A percentile compares a stretch with the other conserved stretches of the same genome.
Evolutionary conservation across 2,797 vertebrate genomes (phyloP).

Genomic region (Sandelia bainsii): DNA sequence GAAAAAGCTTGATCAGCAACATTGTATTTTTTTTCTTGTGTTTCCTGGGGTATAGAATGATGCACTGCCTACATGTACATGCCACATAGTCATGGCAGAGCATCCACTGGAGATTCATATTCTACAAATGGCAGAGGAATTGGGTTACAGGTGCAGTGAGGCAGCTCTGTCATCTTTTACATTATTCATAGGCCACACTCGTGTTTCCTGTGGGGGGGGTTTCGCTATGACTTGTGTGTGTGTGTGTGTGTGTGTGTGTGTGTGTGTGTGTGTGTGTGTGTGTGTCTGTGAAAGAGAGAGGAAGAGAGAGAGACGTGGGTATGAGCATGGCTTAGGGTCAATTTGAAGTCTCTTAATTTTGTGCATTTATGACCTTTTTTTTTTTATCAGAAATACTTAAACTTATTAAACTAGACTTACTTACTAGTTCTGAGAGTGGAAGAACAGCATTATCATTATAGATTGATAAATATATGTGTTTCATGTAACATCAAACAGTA

Average conservation of each 20-base stretch:
- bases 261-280: not conserved
- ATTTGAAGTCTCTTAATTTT: constrained; percentile 53
- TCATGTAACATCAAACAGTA: constrained; percentile 10
- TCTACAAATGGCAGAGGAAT: constrained; percentile 46
- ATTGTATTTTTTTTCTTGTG: constrained; percentile 44
- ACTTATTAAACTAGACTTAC: too few relatives aligned
- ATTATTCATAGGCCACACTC: constrained; percentile 78
- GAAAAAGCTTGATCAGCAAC: constrained; percentile 18
- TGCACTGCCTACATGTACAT: constrained; percentile 24
- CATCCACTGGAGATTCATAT: constrained; percentile 45
- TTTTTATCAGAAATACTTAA: constrained; percentile 48
- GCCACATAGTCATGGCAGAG: constrained; percentile 16
- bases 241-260: constrained; percentile 19
- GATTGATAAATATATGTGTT: not conserved
- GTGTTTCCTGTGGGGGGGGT: constrained; percentile 50
- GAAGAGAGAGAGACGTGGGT: not conserved
- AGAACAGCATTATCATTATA: too few relatives aligned
- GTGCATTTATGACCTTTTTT: constrained; percentile 2
- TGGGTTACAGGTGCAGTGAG: constrained; percentile 56
- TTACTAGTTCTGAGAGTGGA: too few relatives aligned
- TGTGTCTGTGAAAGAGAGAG: not conserved
- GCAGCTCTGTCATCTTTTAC: constrained; percentile 70
- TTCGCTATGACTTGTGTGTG: too few relatives aligned
- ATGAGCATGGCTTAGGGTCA: too few relatives aligned
- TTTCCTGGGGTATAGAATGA: constrained; percentile 48